Evolutionary conservation across 2,888 invertebrate genomes (phyloP).

Genomic region (Drosophila antonietae): DNA sequence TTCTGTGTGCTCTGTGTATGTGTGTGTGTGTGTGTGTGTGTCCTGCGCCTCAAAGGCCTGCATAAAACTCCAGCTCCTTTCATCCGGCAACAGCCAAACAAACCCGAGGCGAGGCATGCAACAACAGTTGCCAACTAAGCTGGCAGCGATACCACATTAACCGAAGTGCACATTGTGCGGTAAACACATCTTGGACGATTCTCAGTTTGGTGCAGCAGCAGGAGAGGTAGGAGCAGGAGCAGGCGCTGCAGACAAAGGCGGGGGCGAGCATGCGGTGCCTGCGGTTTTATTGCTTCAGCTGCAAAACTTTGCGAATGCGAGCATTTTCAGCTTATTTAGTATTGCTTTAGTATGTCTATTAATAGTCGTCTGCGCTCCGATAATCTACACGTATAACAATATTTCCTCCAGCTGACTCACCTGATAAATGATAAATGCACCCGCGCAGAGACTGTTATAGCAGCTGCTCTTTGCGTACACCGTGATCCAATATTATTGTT

Average conservation of each 20-base stretch:
- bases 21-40: conserved; percentile 9
- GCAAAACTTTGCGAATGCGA: conserved; percentile 7
- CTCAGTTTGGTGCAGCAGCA: not conserved
- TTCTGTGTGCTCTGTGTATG: conserved; percentile 5
- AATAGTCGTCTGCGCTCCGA: conserved; percentile 9
- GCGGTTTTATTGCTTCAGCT: conserved; percentile 18
- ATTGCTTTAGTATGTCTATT: conserved; percentile 15
- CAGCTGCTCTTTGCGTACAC: not conserved
- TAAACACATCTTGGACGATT: conserved; percentile 23
- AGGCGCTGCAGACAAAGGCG: not conserved
- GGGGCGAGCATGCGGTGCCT: not conserved
- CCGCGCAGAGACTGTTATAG: not conserved
- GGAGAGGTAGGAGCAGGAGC: not conserved
- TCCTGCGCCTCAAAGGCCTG: conserved; percentile 49
- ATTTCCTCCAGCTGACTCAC: not conserved
- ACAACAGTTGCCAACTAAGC: conserved; percentile 30
- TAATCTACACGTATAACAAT: conserved; percentile 9
- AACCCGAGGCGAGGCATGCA: conserved; percentile 29
- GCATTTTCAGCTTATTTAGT: conserved; percentile 6
- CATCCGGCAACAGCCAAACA: conserved; percentile 42
- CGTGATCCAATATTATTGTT: not conserved
- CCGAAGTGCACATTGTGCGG: conserved; percentile 40
- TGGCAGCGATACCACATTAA: conserved; percentile 52
- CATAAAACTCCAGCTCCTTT: conserved; percentile 38
- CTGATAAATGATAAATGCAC: not conserved